A percentile compares a stretch with the other conserved stretches of the same genome.
Evolutionary conservation across 2,888 invertebrate species (phyloP).

Genomic region (Andrena minutula): DNA sequence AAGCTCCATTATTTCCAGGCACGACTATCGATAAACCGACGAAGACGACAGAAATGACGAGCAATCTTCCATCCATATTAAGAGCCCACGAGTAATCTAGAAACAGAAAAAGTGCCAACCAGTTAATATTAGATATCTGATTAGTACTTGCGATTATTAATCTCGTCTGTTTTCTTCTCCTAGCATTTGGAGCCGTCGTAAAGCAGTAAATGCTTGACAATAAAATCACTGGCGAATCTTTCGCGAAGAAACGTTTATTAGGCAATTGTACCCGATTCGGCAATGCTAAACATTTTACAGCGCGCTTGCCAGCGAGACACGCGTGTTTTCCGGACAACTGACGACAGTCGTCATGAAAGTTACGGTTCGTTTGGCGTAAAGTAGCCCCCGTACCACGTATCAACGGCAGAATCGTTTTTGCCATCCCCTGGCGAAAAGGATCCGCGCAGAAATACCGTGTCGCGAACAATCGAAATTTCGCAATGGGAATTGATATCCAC

Average conservation of each 20-base stretch:
- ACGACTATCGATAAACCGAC: constrained; percentile 22
- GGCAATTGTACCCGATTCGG: neutral
- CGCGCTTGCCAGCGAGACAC: neutral
- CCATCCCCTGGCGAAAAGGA: neutral
- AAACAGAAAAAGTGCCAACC: neutral
- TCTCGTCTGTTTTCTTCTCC: neutral
- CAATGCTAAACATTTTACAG: neutral
- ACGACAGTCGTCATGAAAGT: constrained; percentile 4
- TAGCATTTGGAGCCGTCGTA: neutral
- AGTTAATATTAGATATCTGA: neutral
- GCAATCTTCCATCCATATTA: constrained; percentile 27
- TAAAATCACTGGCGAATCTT: neutral
- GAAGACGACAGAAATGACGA: constrained; percentile 14
- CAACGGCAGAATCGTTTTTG: neutral
- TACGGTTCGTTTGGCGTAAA: constrained; percentile 22
- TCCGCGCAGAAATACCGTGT: neutral
- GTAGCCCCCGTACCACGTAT: neutral
- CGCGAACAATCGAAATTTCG: constrained; percentile 24
- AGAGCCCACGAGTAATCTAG: neutral
- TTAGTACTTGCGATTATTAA: neutral
- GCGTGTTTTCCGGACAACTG: neutral
- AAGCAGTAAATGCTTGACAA: neutral
- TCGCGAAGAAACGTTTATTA: neutral
- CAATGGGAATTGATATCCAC: constrained; percentile 27
- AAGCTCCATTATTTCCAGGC: constrained; percentile 17